Evolutionary conservation across 2,797 vertebrate genomes (phyloP).

Genomic region (Schizopygopsis pylzovi): DNA sequence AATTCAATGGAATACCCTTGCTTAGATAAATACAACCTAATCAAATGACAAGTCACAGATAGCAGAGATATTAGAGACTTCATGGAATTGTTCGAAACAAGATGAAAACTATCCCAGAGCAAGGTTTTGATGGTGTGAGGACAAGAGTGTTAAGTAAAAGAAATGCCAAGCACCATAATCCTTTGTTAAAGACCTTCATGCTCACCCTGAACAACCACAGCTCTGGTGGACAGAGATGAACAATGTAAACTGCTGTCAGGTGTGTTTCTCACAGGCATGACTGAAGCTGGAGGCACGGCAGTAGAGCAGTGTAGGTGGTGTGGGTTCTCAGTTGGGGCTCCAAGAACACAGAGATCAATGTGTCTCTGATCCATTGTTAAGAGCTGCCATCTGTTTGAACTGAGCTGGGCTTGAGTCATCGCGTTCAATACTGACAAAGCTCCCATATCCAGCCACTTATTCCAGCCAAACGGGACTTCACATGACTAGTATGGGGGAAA

Average conservation of each 20-base stretch:
- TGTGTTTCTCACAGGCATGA: not conserved
- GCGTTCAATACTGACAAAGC: slow-evolving; percentile 47
- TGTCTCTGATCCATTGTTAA: slow-evolving; percentile 57
- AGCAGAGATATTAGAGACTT: not conserved
- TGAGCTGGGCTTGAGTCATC: slow-evolving; percentile 54
- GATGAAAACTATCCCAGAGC: not conserved
- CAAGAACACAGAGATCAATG: slow-evolving; percentile 46
- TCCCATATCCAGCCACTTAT: slow-evolving; percentile 62
- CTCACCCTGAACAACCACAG: not conserved
- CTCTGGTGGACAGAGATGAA: not conserved
- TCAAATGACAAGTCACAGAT: not conserved
- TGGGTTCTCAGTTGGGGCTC: slow-evolving; percentile 50
- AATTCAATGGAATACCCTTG: not conserved
- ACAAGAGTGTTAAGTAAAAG: not conserved
- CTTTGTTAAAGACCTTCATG: not conserved
- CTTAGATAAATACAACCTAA: not conserved
- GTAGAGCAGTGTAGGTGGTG: slow-evolving; percentile 55
- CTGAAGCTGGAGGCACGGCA: slow-evolving; percentile 39
- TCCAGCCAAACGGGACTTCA: slow-evolving; percentile 65
- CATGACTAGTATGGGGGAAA: slow-evolving; percentile 69
- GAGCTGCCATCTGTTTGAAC: slow-evolving; percentile 60
- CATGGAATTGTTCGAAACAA: not conserved
- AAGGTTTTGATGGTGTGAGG: not conserved
- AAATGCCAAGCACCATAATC: not conserved
- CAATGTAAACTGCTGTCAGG: not conserved